Conservation (phyloP, 2,797 vertebrate species). For the Enoplosus armatus region DNA sequence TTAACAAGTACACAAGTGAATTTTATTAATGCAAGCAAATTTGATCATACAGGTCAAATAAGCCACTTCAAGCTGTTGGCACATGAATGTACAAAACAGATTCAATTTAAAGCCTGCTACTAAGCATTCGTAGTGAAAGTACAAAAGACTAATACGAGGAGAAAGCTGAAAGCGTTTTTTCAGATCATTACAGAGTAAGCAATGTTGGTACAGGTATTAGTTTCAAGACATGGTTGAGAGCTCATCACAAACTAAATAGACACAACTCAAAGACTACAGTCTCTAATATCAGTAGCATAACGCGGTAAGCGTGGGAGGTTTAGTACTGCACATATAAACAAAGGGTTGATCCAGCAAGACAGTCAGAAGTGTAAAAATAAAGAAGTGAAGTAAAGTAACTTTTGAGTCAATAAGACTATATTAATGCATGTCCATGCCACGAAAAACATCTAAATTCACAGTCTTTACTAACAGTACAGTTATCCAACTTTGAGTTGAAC, state of each 20-base stretch:
- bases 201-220: conserved; percentile 92
- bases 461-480: conserved; percentile 95
- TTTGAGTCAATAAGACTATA: conserved; percentile 90
- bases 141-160: conserved; percentile 98
- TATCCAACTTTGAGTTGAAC: conserved; percentile 92
- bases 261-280: conserved; percentile 97
- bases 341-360: conserved; percentile 89
- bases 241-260: conserved; percentile 95
- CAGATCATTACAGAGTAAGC: conserved; percentile 79
- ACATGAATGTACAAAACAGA: conserved; percentile 99
- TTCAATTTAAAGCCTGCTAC: conserved; percentile 95
- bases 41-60: conserved; percentile 99
- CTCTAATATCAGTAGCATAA: conserved; percentile 91
- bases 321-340: conserved; percentile 94
- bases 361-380: conserved; percentile 88
- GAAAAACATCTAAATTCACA: conserved; percentile 93
- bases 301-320: conserved; percentile 89
- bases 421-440: conserved; percentile 99
- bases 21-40: conserved; percentile 99
- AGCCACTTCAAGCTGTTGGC: conserved; percentile 99
- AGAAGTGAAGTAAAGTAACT: conserved; percentile 82
- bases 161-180: conserved; percentile 89
- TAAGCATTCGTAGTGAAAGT: conserved; percentile 98
- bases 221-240: conserved; percentile 93
- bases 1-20: conserved; percentile 97